Evolutionary conservation across 2,888 invertebrate genomes (phyloP), one percentile per base, ranked within the genome.

Genomic region (Cenopis cana): DNA sequence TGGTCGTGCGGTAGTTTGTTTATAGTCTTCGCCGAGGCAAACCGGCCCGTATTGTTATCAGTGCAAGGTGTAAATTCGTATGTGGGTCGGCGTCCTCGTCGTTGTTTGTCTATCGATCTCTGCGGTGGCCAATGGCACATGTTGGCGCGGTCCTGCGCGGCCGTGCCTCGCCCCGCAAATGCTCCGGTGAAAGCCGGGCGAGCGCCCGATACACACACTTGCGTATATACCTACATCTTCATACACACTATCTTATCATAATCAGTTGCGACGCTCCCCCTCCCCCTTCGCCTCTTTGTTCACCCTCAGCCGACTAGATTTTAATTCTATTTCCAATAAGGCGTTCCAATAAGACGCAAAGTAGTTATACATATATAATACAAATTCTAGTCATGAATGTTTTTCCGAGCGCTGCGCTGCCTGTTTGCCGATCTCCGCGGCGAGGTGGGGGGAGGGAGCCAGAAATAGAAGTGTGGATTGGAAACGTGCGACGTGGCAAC

Each of bases 21-120:
- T 94, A 94, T 94, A 90, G 90, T 91, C 81, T 78, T 80, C 82
- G 88, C 81, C 82, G 81, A 79, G 79, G 82, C 79, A 89, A 90
- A 90, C 81, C 84, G 78, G 85, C 80, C 85, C 83, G 83, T 94
- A 90, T 84, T 78, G 74, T 75, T 73, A 65, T 72, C 73, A 75
- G 66, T 60, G 80, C 90, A 94, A 90, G 87, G 90, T 79, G 83
- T 87, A 88, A 81, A 88, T 88, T 93, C 83, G 86, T 85, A 83
- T 88, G 87, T 87, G 85, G 91, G 90, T 91, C 91, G 92, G 88
- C 85, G 93, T 90, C 94, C 93, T 94, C 93, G 88, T 81, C 86
- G 89, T 87, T 92, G 91, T 94, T 94, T 93, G 92, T 89, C 94
- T 94, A 95, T 95, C 95, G 95, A 95, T 95, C 94, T 93, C 85